phyloP scores from a whole-genome alignment of 1,140 invertebrate species.

The Ceratina calcarata region DNA sequence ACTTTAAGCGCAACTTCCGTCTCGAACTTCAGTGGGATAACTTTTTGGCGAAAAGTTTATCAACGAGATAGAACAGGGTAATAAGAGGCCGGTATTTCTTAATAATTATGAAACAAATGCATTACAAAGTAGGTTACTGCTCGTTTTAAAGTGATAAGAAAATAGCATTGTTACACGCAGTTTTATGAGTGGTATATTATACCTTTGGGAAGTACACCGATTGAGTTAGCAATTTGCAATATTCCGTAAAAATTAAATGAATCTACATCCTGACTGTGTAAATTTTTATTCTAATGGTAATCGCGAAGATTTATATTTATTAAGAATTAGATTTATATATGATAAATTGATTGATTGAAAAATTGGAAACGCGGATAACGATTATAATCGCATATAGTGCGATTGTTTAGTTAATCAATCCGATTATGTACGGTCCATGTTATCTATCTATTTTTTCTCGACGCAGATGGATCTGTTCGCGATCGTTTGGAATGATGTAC shows the following conservation, averaged over 20 bases:
- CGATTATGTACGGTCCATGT: background rate
- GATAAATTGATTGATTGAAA: background rate
- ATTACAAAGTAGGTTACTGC: slow-evolving; percentile 29
- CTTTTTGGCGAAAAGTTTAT: slow-evolving; percentile 52
- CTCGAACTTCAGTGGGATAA: slow-evolving; percentile 25
- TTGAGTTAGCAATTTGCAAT: too few species aligned
- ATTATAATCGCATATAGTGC: background rate
- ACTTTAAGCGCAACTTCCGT: slow-evolving; percentile 53
- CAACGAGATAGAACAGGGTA: slow-evolving; percentile 35
- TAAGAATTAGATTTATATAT: too few species aligned
- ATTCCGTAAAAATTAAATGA: too few species aligned
- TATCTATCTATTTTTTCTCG: background rate
- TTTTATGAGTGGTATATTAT: too few species aligned
- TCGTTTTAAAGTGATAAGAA: slow-evolving; percentile 23
- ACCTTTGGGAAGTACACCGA: too few species aligned
- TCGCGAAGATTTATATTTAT: too few species aligned
- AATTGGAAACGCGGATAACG: background rate
- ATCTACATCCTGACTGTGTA: too few species aligned
- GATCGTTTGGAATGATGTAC: background rate
- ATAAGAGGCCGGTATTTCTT: slow-evolving; percentile 24
- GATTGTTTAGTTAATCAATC: background rate
- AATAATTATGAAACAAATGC: slow-evolving; percentile 34
- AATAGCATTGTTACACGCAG: slow-evolving; percentile 11
- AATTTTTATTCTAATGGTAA: too few species aligned
- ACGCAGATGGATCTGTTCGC: background rate